phyloP scores from a whole-genome alignment of 2,797 vertebrate genomes.

The Catamblyrhynchus diadema region DNA sequence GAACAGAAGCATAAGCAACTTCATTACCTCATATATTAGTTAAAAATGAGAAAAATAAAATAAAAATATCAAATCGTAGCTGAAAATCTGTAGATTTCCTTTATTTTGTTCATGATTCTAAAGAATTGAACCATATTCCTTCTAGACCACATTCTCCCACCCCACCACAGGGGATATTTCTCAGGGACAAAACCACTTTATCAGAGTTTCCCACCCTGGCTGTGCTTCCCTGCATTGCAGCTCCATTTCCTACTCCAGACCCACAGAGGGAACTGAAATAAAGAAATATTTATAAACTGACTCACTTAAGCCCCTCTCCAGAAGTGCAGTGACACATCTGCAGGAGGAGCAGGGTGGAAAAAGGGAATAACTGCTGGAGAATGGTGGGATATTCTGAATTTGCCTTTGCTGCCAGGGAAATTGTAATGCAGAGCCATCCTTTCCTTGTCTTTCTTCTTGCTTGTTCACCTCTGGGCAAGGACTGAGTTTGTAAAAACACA shows the following conservation, averaged over 20 bases:
- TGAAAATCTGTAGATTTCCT: background rate
- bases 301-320: background rate
- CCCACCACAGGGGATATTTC: background rate
- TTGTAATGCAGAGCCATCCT: background rate
- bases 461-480: slow-evolving; percentile 45
- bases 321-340: background rate
- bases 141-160: background rate
- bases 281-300: background rate
- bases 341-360: background rate
- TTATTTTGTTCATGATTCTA: background rate
- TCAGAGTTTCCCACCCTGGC: background rate
- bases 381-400: background rate
- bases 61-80: background rate
- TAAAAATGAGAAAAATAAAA: background rate
- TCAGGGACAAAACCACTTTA: background rate
- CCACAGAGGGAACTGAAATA: background rate
- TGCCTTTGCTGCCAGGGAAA: background rate
- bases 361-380: background rate
- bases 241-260: background rate
- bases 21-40: background rate
- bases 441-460: background rate
- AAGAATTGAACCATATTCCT: background rate
- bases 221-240: background rate
- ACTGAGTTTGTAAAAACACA: background rate
- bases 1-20: background rate